Evolutionary conservation across 2,113 vertebrate species (phyloP).

Genomic region (Ctenomys sociabilis): DNA sequence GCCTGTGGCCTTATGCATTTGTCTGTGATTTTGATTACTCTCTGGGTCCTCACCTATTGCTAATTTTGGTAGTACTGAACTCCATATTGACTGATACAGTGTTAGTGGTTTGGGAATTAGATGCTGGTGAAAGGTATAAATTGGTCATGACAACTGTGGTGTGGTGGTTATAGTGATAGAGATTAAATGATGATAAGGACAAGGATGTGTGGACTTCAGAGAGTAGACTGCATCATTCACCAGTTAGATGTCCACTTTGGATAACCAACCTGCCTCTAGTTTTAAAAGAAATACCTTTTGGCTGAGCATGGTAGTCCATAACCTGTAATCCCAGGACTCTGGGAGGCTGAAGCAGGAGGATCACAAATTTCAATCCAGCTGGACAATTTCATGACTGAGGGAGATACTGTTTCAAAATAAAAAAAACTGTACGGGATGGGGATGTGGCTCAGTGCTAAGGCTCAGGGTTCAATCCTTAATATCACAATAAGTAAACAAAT

Average conservation of each 20-base stretch:
- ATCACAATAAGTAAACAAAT: not conserved
- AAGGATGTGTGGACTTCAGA: not conserved
- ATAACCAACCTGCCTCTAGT: not conserved
- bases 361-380: not conserved
- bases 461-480: not conserved
- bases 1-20: not conserved
- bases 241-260: not conserved
- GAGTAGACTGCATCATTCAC: not conserved
- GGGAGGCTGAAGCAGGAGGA: not conserved
- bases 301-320: not conserved
- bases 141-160: not conserved
- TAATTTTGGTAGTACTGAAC: not conserved
- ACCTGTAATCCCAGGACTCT: not conserved
- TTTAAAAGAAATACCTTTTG: conserved; percentile 44
- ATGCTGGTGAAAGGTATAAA: not conserved
- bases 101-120: not conserved
- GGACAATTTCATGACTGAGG: not conserved
- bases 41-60: not conserved
- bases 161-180: not conserved
- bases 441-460: not conserved
- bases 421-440: not conserved
- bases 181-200: not conserved
- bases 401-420: not conserved
- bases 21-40: not conserved
- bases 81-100: not conserved